Base-by-base conservation (phyloP, 2,113 vertebrate genomes). In the Mungos mungo region DNA sequence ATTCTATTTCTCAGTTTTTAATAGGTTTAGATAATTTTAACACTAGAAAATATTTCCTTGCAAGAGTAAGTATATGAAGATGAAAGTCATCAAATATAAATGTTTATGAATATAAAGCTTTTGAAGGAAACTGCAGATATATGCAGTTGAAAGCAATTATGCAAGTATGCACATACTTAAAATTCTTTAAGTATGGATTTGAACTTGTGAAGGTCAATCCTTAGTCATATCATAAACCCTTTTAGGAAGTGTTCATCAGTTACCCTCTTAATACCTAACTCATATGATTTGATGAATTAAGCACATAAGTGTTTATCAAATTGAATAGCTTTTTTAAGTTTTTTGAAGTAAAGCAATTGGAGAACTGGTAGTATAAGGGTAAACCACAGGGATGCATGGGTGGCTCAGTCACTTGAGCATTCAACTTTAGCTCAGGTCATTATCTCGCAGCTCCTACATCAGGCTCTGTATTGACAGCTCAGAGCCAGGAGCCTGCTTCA, bases 1-100 rank as follows among this genome's bases (percentile, higher is more conserved):
- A 45, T 87, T 95, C 50, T 66, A 65, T 89, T 94, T 94, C n/a
- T 90, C 65, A 86, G 13, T 52, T 93, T 96, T 95, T 91, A 90
- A 68, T 38, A 84, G 45, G 50, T 83, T 83, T 94, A 13, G 25
- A 84, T 96, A 92, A 85, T 66, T 77, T 57, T 71, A 12, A 0
- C 25, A 69, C 38, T 82, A 80, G 74, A 95, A 92, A 68, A 68
- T 6, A 86, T 68, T 60, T 97, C 4, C 95, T 85, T 91, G 38
- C 29, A 80, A 87, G 13, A 81, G 12, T 84, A 79, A 52, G 23
- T 86, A 88, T 93, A 41, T 96, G 52, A 82, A 79, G 38, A 38
- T 97, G 29, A 91, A 45, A 41, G 71, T 88, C 63, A n/a, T 31
- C 16, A 29, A 85, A 54, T 65, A 31, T 85, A 77, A 94, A 57